These are phyloP conservation scores for Cherax quadricarinatus DNA, from an alignment of 1,140 invertebrate genomes.

Conservation along the genomic window DNA sequence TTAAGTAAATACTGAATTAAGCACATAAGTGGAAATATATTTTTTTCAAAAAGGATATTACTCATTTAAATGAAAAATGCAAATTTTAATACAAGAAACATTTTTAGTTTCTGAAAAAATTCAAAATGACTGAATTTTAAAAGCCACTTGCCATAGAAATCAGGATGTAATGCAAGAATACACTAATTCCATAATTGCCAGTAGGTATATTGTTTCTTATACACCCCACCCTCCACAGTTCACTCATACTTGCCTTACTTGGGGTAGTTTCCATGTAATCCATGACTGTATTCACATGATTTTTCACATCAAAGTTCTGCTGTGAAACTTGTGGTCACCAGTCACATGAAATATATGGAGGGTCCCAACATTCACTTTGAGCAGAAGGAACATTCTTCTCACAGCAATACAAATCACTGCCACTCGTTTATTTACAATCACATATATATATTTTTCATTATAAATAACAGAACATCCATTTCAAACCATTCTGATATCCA, in stretches of 20 bases:
- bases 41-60: conserved; percentile 53
- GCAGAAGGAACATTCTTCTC: conserved; percentile 67
- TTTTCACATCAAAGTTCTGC: conserved; percentile 34
- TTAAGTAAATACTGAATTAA: conserved; percentile 65
- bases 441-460: conserved; percentile 41
- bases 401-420: conserved; percentile 46
- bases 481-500: neutral
- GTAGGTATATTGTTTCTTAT: conserved; percentile 28
- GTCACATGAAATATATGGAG: conserved; percentile 26
- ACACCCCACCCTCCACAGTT: conserved; percentile 26
- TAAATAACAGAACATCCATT: conserved; percentile 13
- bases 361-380: conserved; percentile 65
- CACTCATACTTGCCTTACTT: conserved; percentile 33
- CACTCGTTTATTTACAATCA: conserved; percentile 49
- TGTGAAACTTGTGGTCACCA: conserved; percentile 50
- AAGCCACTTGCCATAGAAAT: conserved; percentile 57
- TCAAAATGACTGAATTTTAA: conserved; percentile 27
- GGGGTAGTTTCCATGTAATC: conserved; percentile 26
- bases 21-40: conserved; percentile 54
- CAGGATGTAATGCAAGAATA: conserved; percentile 60
- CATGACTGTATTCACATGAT: conserved; percentile 26
- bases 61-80: conserved; percentile 23
- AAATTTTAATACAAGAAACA: conserved; percentile 51
- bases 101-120: conserved; percentile 31
- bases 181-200: conserved; percentile 46